Evolutionary conservation across 2,888 invertebrate species (phyloP).

Genomic region (Agrochola macilenta): DNA sequence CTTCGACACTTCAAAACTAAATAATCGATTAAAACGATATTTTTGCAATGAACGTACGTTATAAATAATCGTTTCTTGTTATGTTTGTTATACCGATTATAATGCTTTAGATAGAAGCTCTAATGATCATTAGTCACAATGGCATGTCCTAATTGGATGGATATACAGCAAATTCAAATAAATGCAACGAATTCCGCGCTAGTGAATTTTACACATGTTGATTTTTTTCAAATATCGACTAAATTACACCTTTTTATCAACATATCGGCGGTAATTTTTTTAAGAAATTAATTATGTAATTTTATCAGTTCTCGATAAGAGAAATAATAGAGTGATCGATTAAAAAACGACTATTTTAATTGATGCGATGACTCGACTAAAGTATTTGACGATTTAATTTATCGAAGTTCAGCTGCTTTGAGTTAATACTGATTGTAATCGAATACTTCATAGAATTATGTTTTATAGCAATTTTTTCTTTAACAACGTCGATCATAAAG

Average conservation of each 20-base stretch:
- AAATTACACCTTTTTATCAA: slow-evolving; percentile 40
- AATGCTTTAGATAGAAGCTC: slow-evolving; percentile 29
- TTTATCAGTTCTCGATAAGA: slow-evolving; percentile 19
- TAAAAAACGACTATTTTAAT: slow-evolving; percentile 50
- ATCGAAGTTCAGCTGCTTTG: slow-evolving; percentile 64
- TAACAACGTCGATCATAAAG: slow-evolving; percentile 36
- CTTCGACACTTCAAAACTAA: not conserved
- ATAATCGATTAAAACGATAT: slow-evolving; percentile 1
- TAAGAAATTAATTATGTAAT: slow-evolving; percentile 12
- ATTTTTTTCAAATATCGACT: slow-evolving; percentile 23
- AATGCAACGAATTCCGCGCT: slow-evolving; percentile 22
- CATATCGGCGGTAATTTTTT: slow-evolving; percentile 5
- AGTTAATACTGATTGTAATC: slow-evolving; percentile 64
- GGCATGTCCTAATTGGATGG: slow-evolving; percentile 52
- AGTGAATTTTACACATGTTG: slow-evolving; percentile 26
- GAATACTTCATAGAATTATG: slow-evolving; percentile 55
- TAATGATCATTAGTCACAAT: slow-evolving; percentile 40
- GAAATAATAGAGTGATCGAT: slow-evolving; percentile 34
- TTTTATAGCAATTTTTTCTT: slow-evolving; percentile 38
- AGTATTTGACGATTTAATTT: slow-evolving; percentile 61
- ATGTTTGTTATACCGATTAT: slow-evolving; percentile 20
- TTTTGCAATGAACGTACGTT: not conserved
- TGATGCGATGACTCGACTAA: slow-evolving; percentile 60
- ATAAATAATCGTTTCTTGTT: slow-evolving; percentile 16
- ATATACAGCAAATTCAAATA: slow-evolving; percentile 42